Evolutionary conservation across 2,113 vertebrate genomes (phyloP).

Genomic region (Phrynocephalus versicolor): DNA sequence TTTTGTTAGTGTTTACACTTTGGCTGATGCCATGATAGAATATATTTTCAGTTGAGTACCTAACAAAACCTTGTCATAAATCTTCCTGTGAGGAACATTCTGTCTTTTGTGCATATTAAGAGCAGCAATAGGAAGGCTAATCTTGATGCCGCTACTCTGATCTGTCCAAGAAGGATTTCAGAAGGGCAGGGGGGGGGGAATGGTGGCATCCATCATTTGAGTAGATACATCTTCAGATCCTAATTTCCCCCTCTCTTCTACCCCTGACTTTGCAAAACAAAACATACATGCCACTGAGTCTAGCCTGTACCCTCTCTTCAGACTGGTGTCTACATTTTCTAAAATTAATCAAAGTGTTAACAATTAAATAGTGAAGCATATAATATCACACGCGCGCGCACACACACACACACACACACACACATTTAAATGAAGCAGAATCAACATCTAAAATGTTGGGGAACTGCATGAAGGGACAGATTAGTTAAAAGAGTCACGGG

Average conservation of each 20-base stretch:
- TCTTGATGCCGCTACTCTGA: background rate
- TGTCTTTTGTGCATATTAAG: background rate
- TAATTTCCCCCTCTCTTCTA: background rate
- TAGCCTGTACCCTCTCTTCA: background rate
- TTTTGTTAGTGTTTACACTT: background rate
- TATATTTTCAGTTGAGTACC: background rate
- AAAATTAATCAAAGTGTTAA: background rate
- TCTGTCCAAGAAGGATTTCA: background rate
- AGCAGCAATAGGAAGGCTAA: background rate
- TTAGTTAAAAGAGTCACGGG: background rate
- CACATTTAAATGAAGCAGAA: background rate
- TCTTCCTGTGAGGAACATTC: background rate
- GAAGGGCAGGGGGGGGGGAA: background rate
- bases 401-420: too few relatives aligned
- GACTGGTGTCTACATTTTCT: background rate
- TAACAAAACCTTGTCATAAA: background rate
- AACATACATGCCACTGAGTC: background rate
- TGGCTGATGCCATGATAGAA: background rate
- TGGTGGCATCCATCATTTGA: background rate
- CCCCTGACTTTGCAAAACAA: background rate
- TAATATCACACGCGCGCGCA: background rate
- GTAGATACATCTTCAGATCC: background rate
- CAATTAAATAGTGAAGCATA: background rate
- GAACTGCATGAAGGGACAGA: background rate
- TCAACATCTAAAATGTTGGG: background rate